phyloP scores from a whole-genome alignment of 2,113 vertebrate species.

The Pteruthius melanotis region DNA sequence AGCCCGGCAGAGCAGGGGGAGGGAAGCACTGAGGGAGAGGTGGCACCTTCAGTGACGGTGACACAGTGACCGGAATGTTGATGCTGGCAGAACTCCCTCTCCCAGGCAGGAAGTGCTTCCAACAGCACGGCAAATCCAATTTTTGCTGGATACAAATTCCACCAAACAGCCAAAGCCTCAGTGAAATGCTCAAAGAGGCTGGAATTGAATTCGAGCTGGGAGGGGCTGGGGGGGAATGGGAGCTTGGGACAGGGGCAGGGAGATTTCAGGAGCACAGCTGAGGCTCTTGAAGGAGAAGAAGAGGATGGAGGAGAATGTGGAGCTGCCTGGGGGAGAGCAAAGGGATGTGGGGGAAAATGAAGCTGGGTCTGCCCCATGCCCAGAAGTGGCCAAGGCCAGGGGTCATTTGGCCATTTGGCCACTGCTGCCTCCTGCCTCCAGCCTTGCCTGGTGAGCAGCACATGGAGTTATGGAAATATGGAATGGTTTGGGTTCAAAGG shows the following conservation, averaged over 20 bases:
- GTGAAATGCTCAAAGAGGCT: background rate
- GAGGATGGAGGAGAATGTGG: background rate
- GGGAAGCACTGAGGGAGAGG: background rate
- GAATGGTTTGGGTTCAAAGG: background rate
- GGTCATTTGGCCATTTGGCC: background rate
- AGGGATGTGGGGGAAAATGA: background rate
- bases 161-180: background rate
- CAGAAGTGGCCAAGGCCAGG: background rate
- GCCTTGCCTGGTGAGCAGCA: background rate
- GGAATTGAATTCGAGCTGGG: background rate
- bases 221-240: background rate
- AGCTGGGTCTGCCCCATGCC: background rate
- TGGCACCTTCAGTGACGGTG: background rate
- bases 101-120: background rate
- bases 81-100: background rate
- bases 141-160: background rate
- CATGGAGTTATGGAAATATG: background rate
- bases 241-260: background rate
- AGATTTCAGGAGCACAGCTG: background rate
- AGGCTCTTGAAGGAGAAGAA: background rate
- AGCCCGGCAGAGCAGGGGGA: background rate
- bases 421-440: background rate
- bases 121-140: background rate
- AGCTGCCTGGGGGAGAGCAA: background rate
- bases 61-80: background rate